Evolutionary conservation across 2,113 vertebrate genomes (phyloP).

Genomic region (Fulica atra): DNA sequence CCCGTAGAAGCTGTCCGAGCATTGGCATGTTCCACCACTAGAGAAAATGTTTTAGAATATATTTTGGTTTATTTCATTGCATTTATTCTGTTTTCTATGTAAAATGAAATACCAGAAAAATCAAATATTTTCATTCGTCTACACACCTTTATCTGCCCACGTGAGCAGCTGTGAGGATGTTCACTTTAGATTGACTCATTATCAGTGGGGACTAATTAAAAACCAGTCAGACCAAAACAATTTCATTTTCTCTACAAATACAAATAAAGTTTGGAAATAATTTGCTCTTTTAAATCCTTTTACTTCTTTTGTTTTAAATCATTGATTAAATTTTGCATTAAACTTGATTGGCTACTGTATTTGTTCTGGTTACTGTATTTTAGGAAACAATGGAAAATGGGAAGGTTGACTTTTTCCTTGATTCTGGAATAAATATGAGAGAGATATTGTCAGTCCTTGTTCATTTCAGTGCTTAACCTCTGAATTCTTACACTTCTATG

Average conservation of each 20-base stretch:
- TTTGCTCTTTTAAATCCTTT: not conserved
- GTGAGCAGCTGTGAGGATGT: accelerated
- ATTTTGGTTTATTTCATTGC: not conserved
- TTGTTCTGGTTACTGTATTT: not conserved
- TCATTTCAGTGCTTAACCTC: not conserved
- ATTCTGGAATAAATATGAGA: not conserved
- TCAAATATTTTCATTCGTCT: not conserved
- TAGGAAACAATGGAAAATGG: not conserved
- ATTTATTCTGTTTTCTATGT: not conserved
- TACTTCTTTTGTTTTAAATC: not conserved
- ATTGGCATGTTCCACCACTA: accelerated
- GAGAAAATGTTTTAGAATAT: accelerated
- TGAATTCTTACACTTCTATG: not conserved
- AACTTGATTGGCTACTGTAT: not conserved
- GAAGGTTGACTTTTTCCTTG: not conserved
- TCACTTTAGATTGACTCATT: not conserved
- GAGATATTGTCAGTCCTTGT: not conserved
- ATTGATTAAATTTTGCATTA: not conserved
- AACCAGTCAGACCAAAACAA: not conserved
- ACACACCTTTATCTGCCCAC: not conserved
- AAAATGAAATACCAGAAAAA: not conserved
- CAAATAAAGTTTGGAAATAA: not conserved
- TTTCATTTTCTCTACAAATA: not conserved
- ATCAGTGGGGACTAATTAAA: not conserved
- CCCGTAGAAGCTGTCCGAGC: not conserved